Evolutionary conservation across 2,797 vertebrate species (phyloP).

Genomic region (Chloroceryle amazona): DNA sequence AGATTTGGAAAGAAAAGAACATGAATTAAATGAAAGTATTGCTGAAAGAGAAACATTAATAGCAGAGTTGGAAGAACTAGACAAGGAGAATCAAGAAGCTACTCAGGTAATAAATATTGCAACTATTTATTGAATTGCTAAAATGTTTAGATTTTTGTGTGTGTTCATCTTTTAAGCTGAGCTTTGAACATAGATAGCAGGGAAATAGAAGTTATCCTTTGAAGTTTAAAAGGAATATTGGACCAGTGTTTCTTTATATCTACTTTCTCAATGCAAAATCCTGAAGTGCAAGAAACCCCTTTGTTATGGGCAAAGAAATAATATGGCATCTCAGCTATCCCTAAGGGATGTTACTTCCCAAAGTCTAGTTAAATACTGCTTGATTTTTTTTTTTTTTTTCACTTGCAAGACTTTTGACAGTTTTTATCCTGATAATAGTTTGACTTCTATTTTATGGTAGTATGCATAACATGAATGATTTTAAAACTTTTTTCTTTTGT

Average conservation of each 20-base stretch:
- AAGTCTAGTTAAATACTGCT: not conserved
- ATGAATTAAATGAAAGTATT: conserved; percentile 82
- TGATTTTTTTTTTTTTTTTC: not conserved
- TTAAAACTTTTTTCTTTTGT: not conserved
- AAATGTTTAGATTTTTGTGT: not conserved
- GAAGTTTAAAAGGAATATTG: not conserved
- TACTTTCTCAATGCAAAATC: fast-evolving
- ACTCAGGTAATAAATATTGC: conserved; percentile 87
- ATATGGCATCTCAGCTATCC: fast-evolving
- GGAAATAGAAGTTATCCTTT: not conserved
- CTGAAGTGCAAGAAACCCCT: not conserved
- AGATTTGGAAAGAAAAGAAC: conserved; percentile 85
- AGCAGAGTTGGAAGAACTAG: conserved; percentile 92
- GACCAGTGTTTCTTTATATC: not conserved
- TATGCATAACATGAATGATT: not conserved
- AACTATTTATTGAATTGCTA: not conserved
- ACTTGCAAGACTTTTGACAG: not conserved
- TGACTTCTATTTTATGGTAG: not conserved
- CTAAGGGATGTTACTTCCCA: fast-evolving
- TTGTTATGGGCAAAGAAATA: not conserved
- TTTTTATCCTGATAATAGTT: not conserved
- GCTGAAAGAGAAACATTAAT: conserved; percentile 87
- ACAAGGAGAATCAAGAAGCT: conserved; percentile 95
- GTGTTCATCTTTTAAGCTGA: not conserved
- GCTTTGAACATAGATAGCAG: not conserved